These are phyloP conservation scores for Diaperis boleti DNA, from an alignment of 2,888 invertebrate genomes.

Conservation along the genomic window DNA sequence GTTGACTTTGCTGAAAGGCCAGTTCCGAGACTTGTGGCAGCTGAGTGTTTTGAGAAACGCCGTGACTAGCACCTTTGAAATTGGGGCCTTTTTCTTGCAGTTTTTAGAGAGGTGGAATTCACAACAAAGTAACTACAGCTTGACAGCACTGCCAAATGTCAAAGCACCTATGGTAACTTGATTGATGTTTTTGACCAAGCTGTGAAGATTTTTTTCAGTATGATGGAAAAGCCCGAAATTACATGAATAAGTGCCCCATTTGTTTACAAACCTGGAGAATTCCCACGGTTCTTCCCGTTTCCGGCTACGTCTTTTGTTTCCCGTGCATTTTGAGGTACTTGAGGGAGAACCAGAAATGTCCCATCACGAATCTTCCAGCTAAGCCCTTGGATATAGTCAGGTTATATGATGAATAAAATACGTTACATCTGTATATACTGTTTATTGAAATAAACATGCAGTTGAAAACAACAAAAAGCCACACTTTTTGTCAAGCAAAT, in stretches of 20 bases:
- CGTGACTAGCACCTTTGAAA: constrained; percentile 71
- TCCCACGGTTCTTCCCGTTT: constrained; percentile 81
- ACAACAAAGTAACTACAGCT: constrained; percentile 70
- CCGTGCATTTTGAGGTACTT: constrained; percentile 82
- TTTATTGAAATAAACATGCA: constrained; percentile 41
- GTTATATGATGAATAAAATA: constrained; percentile 68
- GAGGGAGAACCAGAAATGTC: constrained; percentile 75
- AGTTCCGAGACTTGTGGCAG: constrained; percentile 59
- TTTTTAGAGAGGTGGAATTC: constrained; percentile 89
- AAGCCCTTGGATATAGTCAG: constrained; percentile 75
- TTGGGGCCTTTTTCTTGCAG: constrained; percentile 88
- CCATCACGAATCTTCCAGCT: constrained; percentile 82
- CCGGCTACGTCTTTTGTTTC: constrained; percentile 90
- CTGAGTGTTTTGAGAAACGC: constrained; percentile 55
- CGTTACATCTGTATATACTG: background rate
- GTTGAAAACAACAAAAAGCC: constrained; percentile 38
- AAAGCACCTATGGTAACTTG: constrained; percentile 65
- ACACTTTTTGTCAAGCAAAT: constrained; percentile 39
- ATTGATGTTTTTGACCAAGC: constrained; percentile 6
- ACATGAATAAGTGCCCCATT: constrained; percentile 79
- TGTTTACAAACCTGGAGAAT: constrained; percentile 79
- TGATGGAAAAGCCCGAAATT: constrained; percentile 66
- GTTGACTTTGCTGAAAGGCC: constrained; percentile 64
- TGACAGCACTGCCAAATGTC: constrained; percentile 72
- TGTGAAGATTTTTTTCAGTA: constrained; percentile 63